These are phyloP conservation scores for Oreochromis niloticus DNA, from an alignment of 2,113 vertebrate genomes.

Conservation along the genomic window DNA sequence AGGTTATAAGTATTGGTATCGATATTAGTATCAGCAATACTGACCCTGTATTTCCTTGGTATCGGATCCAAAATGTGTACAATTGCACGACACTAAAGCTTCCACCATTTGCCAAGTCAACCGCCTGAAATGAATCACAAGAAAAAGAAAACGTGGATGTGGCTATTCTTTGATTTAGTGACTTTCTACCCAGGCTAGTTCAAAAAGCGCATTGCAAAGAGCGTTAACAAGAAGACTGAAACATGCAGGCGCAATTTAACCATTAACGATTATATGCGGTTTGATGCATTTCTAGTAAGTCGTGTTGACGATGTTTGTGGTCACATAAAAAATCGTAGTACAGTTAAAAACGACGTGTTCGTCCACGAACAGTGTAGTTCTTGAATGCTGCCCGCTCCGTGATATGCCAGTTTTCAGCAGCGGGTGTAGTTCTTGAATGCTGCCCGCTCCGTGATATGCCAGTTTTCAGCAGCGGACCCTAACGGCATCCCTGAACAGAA, in stretches of 20 bases:
- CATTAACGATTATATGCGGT: background rate
- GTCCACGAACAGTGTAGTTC: background rate
- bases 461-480: background rate
- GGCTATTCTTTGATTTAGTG: background rate
- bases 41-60: background rate
- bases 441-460: background rate
- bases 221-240: background rate
- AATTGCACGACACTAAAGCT: background rate
- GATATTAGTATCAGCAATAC: background rate
- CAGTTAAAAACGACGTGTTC: background rate
- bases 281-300: background rate
- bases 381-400: constrained; percentile 23
- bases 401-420: background rate
- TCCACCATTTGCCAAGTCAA: background rate
- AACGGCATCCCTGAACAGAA: background rate
- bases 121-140: background rate
- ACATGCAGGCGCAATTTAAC: background rate
- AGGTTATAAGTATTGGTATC: background rate
- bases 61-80: background rate
- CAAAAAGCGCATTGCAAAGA: background rate
- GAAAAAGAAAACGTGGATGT: background rate
- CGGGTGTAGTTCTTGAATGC: constrained; percentile 15
- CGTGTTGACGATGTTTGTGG: background rate
- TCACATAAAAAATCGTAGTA: background rate
- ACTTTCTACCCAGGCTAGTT: background rate